A percentile compares a stretch with the other conserved stretches of the same genome.
Evolutionary conservation across 2,888 invertebrate species (phyloP).

Genomic region (Barypeithes pellucidus): DNA sequence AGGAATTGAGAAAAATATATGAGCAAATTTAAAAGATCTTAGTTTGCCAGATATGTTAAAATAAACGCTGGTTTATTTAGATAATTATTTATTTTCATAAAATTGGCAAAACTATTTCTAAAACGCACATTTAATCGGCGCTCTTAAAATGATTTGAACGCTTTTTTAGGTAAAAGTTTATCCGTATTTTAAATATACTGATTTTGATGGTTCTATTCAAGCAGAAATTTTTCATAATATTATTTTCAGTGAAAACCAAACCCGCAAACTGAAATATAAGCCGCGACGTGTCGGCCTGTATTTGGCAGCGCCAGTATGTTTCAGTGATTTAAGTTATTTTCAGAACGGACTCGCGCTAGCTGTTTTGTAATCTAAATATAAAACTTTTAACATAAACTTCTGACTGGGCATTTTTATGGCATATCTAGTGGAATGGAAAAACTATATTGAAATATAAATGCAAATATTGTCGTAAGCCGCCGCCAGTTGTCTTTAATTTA

Average conservation of each 20-base stretch:
- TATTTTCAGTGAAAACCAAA: constrained; percentile 34
- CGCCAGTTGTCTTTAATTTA: no score
- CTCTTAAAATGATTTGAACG: no score
- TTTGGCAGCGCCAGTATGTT: constrained; percentile 60
- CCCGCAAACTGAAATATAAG: constrained; percentile 60
- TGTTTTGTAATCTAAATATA: constrained; percentile 58
- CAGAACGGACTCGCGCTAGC: constrained; percentile 57
- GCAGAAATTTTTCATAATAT: constrained; percentile 19
- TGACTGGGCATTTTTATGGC: constrained; percentile 29
- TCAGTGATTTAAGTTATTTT: constrained; percentile 56
- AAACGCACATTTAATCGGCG: no score
- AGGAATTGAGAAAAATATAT: no score
- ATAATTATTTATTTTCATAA: no score
- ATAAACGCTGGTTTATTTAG: no score
- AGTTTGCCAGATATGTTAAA: no score
- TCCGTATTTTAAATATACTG: background rate
- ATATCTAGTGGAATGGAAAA: constrained; percentile 2
- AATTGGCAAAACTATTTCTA: no score
- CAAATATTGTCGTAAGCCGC: no score
- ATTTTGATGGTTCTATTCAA: constrained; percentile 26
- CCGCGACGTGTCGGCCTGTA: constrained; percentile 59
- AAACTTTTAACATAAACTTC: constrained; percentile 52
- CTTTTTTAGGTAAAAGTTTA: no score
- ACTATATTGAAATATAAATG: constrained; percentile 20
- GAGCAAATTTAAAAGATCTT: no score